phyloP scores from a whole-genome alignment of 2,797 vertebrate species.

The Squalus acanthias region DNA sequence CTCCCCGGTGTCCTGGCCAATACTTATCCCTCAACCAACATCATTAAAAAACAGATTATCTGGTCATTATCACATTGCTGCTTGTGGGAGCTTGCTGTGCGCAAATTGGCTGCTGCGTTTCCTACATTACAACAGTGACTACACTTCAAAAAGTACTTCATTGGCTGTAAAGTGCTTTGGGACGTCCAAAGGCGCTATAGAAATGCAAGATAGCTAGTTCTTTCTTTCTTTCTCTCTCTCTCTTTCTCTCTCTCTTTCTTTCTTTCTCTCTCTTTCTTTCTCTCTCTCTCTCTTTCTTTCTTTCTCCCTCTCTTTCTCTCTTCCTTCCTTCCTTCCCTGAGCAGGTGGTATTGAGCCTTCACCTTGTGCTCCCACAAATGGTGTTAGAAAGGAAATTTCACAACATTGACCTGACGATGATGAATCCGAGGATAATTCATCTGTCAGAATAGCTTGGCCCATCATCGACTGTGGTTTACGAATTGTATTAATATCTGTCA shows the following conservation, averaged over 20 bases:
- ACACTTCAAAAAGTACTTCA: neutral
- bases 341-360: neutral
- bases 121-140: neutral
- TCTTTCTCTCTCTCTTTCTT: no score
- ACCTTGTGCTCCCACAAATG: neutral
- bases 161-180: neutral
- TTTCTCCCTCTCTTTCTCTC: no score
- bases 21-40: neutral
- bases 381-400: neutral
- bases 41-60: neutral
- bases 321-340: neutral
- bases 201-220: neutral
- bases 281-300: no score
- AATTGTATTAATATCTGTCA: neutral
- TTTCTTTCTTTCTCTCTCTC: no score
- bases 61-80: neutral
- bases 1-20: neutral
- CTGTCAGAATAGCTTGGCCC: neutral
- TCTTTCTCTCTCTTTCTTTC: no score
- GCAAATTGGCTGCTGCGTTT: neutral
- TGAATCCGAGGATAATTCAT: neutral
- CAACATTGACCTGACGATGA: neutral
- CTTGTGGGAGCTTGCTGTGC: neutral
- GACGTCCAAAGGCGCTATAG: neutral
- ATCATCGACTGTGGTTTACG: neutral